These are phyloP conservation scores for Cardiocondyla obscurior DNA, from an alignment of 1,140 invertebrate species.

Conservation along the genomic window DNA sequence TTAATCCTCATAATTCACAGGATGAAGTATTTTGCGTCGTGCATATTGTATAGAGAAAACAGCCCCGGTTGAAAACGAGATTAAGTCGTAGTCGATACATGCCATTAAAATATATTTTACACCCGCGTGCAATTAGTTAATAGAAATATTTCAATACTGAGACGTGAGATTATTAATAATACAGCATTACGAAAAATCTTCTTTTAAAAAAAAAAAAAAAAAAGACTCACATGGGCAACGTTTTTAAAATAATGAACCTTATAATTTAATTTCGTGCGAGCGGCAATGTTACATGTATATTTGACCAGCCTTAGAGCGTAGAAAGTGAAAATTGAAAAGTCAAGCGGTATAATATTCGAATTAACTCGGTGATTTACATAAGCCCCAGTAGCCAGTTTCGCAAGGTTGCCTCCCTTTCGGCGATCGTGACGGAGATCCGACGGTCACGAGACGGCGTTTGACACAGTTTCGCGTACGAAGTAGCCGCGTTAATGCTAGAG, in stretches of 20 bases:
- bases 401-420: slow-evolving; percentile 29
- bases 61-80: slow-evolving; percentile 31
- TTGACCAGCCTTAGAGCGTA: not conserved
- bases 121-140: not conserved
- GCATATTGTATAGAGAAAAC: slow-evolving; percentile 53
- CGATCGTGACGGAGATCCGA: slow-evolving; percentile 57
- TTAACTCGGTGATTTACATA: slow-evolving; percentile 37
- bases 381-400: not conserved
- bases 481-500: slow-evolving; percentile 55
- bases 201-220: not conserved
- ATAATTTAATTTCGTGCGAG: not conserved
- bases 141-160: not conserved
- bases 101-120: slow-evolving; percentile 17
- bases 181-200: not conserved
- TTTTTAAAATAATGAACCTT: not conserved
- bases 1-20: slow-evolving; percentile 67
- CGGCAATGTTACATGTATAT: not conserved
- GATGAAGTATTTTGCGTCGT: slow-evolving; percentile 53
- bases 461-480: slow-evolving; percentile 59
- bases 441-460: slow-evolving; percentile 64
- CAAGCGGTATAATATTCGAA: slow-evolving; percentile 49
- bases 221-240: not conserved
- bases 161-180: not conserved
- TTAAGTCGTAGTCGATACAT: not conserved
- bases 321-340: slow-evolving; percentile 57